A percentile compares a stretch with the other conserved stretches of the same genome.
These are phyloP conservation scores for Sphyrna mokarran DNA, from an alignment of 2,113 vertebrate genomes.

Conservation along the genomic window DNA sequence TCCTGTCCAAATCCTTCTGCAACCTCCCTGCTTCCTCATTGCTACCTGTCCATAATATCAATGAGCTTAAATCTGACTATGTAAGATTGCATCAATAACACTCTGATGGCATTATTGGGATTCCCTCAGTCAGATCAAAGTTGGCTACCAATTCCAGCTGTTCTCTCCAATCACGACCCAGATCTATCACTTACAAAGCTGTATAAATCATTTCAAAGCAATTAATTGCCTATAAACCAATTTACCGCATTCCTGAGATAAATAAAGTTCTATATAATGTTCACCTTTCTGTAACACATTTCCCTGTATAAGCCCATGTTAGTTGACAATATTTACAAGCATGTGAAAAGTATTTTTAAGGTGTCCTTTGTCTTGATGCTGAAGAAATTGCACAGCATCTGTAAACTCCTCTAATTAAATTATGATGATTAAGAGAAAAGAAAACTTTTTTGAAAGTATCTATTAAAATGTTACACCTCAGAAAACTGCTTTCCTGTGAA, in stretches of 20 bases:
- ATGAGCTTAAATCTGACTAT: neutral
- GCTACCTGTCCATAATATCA: neutral
- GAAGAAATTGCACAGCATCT: neutral
- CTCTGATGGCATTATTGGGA: neutral
- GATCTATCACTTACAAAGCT: neutral
- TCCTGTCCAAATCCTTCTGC: too few species aligned
- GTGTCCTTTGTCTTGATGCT: neutral
- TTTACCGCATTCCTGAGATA: neutral
- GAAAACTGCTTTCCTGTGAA: neutral
- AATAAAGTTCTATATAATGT: too few species aligned
- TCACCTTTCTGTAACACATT: neutral
- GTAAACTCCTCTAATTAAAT: neutral
- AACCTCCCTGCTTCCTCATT: too few species aligned
- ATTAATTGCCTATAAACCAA: neutral
- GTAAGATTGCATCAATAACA: neutral
- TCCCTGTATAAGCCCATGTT: neutral
- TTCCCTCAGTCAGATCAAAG: neutral
- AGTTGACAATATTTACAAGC: neutral
- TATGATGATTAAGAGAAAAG: neutral
- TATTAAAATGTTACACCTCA: neutral
- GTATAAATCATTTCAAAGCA: neutral
- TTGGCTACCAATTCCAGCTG: neutral
- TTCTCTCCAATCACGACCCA: neutral
- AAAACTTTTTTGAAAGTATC: neutral
- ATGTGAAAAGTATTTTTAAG: neutral